Base-by-base conservation (phyloP, 2,888 invertebrate genomes). In the Petrolisthes manimaculis region DNA sequence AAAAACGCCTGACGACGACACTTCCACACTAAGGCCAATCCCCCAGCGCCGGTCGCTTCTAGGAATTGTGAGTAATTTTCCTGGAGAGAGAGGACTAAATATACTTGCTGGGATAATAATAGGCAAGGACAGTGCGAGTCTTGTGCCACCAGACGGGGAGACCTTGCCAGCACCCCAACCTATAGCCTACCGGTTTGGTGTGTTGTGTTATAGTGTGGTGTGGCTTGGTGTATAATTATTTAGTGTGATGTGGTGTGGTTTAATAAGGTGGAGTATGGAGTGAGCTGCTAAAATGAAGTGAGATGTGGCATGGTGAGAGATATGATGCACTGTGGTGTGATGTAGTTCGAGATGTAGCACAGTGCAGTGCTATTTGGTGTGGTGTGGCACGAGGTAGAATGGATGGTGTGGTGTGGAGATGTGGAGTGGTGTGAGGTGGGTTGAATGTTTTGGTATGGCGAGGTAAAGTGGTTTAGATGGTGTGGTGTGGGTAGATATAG, bases 31-130 rank as follows among this genome's bases (percentile, higher is more conserved):
- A 9, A 18, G 12, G 18, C 61, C 61, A 18, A 61, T 14, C 61
- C 61, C 37, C 61, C 18, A 18, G 21, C 75, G 75, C 75, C 75
- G 21, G 55, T 14, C 80, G 21, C 80, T 80, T 80, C 80, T 80
- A n/a, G 80, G 80, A 80, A 80, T 51, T 80, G 55, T 56, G 55
- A 55, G 80, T 55, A 21, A 80, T n/a, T 80, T 80, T 80, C 80
- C 80, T 80, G 80, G 80, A 55, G 80, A 54, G 54, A 18, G 55
- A 37, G 9, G 8, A n/a, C 6, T 80, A 80, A 80, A 80, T 55
- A 80, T 80, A 80, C 54, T 55, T 8, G 12, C 80, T 6, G 4
- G 54, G n/a, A 9, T 80, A 80, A 80, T 51, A 54, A 21, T 80
- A 80, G 80, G 5, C 80, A n/a, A 14, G 78, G 78, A 61, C 61